Evolutionary conservation across 2,797 vertebrate species (phyloP).

Genomic region (Enteromius treurensis): DNA sequence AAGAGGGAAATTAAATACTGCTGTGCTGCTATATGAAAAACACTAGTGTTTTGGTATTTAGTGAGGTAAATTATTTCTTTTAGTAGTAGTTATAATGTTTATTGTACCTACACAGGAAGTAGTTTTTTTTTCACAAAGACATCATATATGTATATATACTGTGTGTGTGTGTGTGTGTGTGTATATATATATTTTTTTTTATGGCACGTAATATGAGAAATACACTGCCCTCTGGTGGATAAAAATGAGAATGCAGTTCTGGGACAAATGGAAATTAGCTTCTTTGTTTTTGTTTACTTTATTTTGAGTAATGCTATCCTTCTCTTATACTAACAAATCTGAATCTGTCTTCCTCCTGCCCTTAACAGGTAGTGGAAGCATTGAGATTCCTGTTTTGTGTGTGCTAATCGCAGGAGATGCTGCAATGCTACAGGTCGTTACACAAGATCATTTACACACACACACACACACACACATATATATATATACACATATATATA

Average conservation of each 20-base stretch:
- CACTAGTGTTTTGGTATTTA: not conserved
- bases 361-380: conserved; percentile 80
- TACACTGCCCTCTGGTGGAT: not conserved
- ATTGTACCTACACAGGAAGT: not conserved
- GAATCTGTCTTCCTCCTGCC: not conserved
- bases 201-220: not conserved
- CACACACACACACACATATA: too few species aligned
- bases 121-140: too few species aligned
- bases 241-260: not conserved
- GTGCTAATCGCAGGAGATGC: conserved; percentile 82
- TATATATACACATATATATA: too few species aligned
- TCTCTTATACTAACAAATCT: not conserved
- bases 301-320: not conserved
- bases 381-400: conserved; percentile 88
- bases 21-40: not conserved
- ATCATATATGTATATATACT: not conserved
- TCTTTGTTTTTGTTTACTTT: not conserved
- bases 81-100: not conserved
- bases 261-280: not conserved
- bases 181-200: too few species aligned
- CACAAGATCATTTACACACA: not conserved
- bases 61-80: not conserved
- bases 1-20: not conserved
- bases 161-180: too few species aligned
- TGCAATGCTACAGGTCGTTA: conserved; percentile 79